Base-by-base conservation (phyloP, 2,888 invertebrate genomes). In the Netelia virgata region DNA sequence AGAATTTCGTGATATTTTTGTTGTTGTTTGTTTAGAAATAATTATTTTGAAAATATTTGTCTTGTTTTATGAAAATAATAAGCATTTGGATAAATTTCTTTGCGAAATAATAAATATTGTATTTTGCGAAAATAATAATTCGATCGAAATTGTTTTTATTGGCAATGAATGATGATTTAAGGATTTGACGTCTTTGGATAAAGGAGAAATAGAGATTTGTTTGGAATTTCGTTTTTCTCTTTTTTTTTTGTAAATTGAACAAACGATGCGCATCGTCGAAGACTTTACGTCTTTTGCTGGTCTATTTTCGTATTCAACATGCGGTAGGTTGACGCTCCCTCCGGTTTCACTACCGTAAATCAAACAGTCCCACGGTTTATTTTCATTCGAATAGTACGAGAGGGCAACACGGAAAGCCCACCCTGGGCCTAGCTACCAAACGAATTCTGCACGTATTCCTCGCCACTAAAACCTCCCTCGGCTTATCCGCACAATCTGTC, bases 281-380 rank as follows among this genome's bases (percentile, higher is more conserved):
- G 59, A 79, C 69, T 86, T 85, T 87, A 87, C 83, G 83, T 88
- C 85, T 82, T 85, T 79, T 84, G 84, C 81, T 88, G 87, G 87
- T 90, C 90, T 92, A 92, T 92, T 92, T 92, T 88, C 88, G 91
- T 90, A 88, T 89, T 89, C 89, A 87, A 89, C 86, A 88, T 90
- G 92, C 90, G 91, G 91, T 92, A 92, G 92, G 92, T 92, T 91
- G 91, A 90, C 90, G 90, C 88, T 83, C 87, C 88, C 88, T 86
- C 16, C 72, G 53, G 14, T 16, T 59, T 64, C 80, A 59, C 36
- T 68, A 55, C 90, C 90, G 90, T 92, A 92, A 92, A 92, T 92
- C 92, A 92, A 91, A 91, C 89, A 88, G 89, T 88, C 88, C 81
- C 86, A 85, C 86, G 87, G 89, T 91, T 91, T 90, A 90, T 90